Conservation (phyloP, 1,140 invertebrate species). For the Drosophila mojavensis region DNA sequence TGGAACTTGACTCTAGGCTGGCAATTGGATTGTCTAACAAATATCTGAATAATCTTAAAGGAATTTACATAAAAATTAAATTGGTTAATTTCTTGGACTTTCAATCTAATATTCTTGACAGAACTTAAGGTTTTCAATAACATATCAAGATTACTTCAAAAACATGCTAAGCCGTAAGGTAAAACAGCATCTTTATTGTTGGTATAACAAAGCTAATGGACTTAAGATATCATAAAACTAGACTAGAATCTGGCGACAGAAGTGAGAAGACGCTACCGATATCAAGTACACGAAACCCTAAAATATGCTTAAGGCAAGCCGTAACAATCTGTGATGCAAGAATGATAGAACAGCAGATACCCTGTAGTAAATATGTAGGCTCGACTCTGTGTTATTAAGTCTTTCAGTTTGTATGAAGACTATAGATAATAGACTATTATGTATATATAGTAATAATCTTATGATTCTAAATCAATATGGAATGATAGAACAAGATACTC, state of each 20-base stretch:
- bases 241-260: constrained; percentile 29
- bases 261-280: constrained; percentile 27
- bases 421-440: no score
- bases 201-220: constrained; percentile 31
- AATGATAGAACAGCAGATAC: constrained; percentile 8
- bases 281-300: constrained; percentile 16
- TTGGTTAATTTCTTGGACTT: background rate
- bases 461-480: no score
- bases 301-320: background rate
- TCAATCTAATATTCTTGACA: no score
- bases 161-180: background rate
- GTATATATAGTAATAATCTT: no score
- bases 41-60: constrained; percentile 8
- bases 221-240: constrained; percentile 45
- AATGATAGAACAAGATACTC: no score
- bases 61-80: background rate
- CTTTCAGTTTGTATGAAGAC: no score
- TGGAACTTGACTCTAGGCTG: constrained; percentile 45
- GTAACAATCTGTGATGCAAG: background rate
- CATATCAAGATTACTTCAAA: no score
- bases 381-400: no score
- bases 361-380: no score
- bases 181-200: constrained; percentile 29
- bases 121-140: no score
- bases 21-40: constrained; percentile 8